Evolutionary conservation across 2,113 vertebrate genomes (phyloP).

Genomic region (Gavialis gangeticus): DNA sequence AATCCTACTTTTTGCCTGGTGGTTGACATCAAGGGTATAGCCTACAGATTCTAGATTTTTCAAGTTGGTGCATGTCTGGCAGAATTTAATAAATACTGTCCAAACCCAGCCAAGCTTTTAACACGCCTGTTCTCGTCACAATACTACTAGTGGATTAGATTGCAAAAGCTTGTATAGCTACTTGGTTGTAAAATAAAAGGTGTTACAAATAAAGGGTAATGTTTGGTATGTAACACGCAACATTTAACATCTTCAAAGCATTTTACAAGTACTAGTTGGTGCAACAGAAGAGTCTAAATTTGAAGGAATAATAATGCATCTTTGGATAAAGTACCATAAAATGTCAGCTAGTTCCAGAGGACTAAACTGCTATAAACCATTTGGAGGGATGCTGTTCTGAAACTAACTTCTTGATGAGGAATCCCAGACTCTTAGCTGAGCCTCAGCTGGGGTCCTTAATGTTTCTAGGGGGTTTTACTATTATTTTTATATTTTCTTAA

Average conservation of each 20-base stretch:
- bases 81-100: not conserved
- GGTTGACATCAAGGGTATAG: not conserved
- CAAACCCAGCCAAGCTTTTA: not conserved
- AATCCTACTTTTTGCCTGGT: not conserved
- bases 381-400: not conserved
- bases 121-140: not conserved
- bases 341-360: not conserved
- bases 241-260: not conserved
- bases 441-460: not conserved
- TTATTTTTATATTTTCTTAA: not conserved
- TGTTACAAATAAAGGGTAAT: too few species aligned
- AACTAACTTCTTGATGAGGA: not conserved
- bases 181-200: not conserved
- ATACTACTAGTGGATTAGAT: not conserved
- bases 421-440: not conserved
- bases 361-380: not conserved
- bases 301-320: not conserved
- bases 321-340: not conserved
- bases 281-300: not conserved
- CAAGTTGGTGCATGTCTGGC: not conserved
- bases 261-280: not conserved
- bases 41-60: not conserved
- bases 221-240: not conserved
- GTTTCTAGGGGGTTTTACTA: not conserved
- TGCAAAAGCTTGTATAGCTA: not conserved